These are phyloP conservation scores for Cabera pusaria DNA, from an alignment of 2,888 invertebrate species.

Conservation along the genomic window DNA sequence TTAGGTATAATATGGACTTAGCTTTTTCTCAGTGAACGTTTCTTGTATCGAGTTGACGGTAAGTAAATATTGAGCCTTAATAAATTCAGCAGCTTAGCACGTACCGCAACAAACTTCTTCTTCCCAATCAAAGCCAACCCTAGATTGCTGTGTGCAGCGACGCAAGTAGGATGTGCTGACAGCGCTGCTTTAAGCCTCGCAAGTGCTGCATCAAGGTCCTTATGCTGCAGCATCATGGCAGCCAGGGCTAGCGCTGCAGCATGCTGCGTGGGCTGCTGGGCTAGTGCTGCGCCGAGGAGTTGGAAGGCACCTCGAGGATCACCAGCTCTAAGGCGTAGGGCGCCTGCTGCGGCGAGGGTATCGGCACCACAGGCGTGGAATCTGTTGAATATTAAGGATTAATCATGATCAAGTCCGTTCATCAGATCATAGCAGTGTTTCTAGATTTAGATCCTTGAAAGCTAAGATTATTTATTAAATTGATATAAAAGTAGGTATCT, in stretches of 20 bases:
- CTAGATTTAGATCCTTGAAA: no score
- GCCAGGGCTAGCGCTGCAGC: conserved; percentile 76
- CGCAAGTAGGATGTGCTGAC: conserved; percentile 67
- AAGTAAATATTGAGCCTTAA: no score
- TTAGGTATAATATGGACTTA: no score
- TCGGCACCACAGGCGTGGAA: conserved; percentile 72
- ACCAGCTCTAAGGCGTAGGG: conserved; percentile 74
- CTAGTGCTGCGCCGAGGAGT: conserved; percentile 78
- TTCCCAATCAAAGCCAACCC: conserved; percentile 70
- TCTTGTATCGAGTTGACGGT: no score
- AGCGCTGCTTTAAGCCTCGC: conserved; percentile 75
- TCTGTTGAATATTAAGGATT: conserved; percentile 34
- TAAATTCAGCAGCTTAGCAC: no score
- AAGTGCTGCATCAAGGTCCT: conserved; percentile 71
- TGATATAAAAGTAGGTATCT: no score
- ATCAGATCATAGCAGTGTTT: no score
- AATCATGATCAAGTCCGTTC: no score
- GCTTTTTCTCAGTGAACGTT: no score
- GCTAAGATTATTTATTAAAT: no score
- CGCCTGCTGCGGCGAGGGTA: conserved; percentile 77
- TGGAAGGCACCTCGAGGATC: conserved; percentile 79
- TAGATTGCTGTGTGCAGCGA: conserved; percentile 69
- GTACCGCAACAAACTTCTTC: conserved; percentile 72
- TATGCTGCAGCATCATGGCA: conserved; percentile 81
- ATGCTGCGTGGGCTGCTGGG: conserved; percentile 72